Percentiles rank a stretch among this genome's conserved stretches.
Evolutionary conservation across 2,888 invertebrate genomes (phyloP).

Genomic region (Agrotis clavis): DNA sequence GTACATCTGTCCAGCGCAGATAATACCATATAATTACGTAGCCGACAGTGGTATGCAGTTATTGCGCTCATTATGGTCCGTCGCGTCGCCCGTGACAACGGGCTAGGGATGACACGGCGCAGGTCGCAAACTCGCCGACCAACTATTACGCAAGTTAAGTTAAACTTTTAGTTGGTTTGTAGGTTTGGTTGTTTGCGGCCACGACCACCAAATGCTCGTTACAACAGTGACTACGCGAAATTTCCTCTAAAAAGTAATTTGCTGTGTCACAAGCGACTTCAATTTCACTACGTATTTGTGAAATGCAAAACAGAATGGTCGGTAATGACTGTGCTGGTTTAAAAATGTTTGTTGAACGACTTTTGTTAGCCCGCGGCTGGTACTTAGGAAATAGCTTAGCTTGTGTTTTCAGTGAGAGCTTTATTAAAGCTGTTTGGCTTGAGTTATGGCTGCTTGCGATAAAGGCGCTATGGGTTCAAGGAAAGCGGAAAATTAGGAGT

Average conservation of each 20-base stretch:
- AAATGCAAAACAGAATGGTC: conserved; percentile 83
- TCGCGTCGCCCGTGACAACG: conserved; percentile 10
- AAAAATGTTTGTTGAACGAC: conserved; percentile 69
- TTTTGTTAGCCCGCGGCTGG: conserved; percentile 65
- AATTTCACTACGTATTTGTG: conserved; percentile 80
- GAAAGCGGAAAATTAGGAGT: conserved; percentile 26
- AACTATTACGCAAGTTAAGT: conserved; percentile 77
- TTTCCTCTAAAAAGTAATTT: conserved; percentile 85
- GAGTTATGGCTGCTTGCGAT: conserved; percentile 60
- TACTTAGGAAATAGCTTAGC: conserved; percentile 58
- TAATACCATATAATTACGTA: conserved; percentile 47
- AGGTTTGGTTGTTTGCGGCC: conserved; percentile 82
- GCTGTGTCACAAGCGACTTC: conserved; percentile 82
- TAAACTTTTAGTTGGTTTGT: conserved; percentile 82
- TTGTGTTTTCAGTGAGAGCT: conserved; percentile 53
- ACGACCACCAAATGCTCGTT: conserved; percentile 76
- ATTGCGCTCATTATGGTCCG: conserved; percentile 47
- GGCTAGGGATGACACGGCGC: conserved; percentile 27
- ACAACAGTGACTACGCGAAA: conserved; percentile 84
- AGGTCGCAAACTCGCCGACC: conserved; percentile 33
- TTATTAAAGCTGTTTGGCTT: conserved; percentile 66
- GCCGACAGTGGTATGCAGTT: conserved; percentile 34
- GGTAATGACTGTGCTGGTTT: conserved; percentile 83
- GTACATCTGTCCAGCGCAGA: conserved; percentile 4
- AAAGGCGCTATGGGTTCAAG: conserved; percentile 20